Base-by-base conservation (phyloP, 2,797 vertebrate genomes). In the Sebastes diaconus region DNA sequence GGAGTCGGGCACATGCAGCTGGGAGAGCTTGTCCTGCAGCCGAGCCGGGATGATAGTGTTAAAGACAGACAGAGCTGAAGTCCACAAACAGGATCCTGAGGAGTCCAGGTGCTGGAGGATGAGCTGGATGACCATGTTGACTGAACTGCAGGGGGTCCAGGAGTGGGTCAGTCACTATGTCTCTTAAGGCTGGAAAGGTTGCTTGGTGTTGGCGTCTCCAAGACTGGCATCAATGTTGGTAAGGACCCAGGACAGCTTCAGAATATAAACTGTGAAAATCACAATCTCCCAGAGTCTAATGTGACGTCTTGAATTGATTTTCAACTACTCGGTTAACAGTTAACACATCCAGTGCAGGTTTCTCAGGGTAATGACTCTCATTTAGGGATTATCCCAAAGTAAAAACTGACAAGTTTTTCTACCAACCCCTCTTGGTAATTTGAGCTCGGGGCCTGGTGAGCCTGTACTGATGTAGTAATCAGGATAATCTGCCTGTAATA, bases 401-500 rank as follows among this genome's bases (percentile, higher is more conserved):
- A 75, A 84, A 84, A 88, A 70, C 30, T 14, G 76, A 58, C 27
- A 36, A 14, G 27, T 22, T 69, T 66, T 75, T 59, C 24, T 70
- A 54, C 50, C 46, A 74, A 7, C 39, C 64, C 14, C 11, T 73
- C 54, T 72, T 50, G 36, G 70, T 86, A 84, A 91, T 88, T 88
- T 79, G 65, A 82, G 79, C 74, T 80, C 27, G 14, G 59, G 83
- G 69, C 58, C 64, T 63, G 30, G 54, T 27, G 72, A 85, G 77
- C 52, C 72, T 73, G 71, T 61, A 2, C 68, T 66, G 27, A 13
- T 58, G 73, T 82, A 84, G 77, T 93, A 82, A 92, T 91, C 59
- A 63, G 90, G 90, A 92, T 94, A 88, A 93, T 93, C 92, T 86
- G 80, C 16, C 20, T 84, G 66, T 91, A 91, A 91, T 84, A 72